Evolutionary conservation across 2,113 vertebrate genomes (phyloP), one percentile per base, ranked within the genome.

Genomic region (Cisticola juncidis): DNA sequence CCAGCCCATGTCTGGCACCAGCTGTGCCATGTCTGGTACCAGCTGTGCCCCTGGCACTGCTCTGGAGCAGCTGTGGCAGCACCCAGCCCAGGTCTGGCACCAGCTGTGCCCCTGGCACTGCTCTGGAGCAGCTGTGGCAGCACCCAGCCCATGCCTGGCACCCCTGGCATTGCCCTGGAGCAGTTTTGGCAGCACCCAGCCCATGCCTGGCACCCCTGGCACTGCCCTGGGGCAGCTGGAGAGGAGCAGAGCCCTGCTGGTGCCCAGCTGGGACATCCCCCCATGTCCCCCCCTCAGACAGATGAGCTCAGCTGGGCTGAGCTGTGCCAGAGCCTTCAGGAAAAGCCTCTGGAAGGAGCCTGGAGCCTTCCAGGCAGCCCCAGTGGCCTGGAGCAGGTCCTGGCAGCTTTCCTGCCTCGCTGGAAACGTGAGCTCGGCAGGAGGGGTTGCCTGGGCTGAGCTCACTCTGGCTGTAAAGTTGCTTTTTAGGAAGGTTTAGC

Each of bases 401-500:
- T 94, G 92, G 90, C 60, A 38, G 45, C 31, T 31, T 7, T 35
- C 31, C 80, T 89, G 90, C 76, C 88, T 61, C 2, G 2, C 61
- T 96, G 92, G 94, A 97, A 96, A 94, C 77, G 78, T 94, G 96
- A 97, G 80, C 86, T 88, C 62, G 0, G 81, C 80, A 96, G 94
- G 92, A 96, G 94, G 93, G 90, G 25, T 95, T 96, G 95, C 91
- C 96, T 90, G 90, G 64, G 86, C 95, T 96, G 91, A 97, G 88
- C 93, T 95, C 88, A 93, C 77, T 84, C 84, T 95, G 95, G 95
- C 92, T 90, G 85, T 88, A 94, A 96, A 97, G 44, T 29, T 92
- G 91, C 96, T 96, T 94, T 97, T 97, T 45, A 96, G 97, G 97
- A 96, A 96, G 93, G 25, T 94, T 94, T 54, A 94, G 57, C 85